Evolutionary conservation across 2,113 vertebrate species (phyloP).

Genomic region (Chelonoidis abingdonii): DNA sequence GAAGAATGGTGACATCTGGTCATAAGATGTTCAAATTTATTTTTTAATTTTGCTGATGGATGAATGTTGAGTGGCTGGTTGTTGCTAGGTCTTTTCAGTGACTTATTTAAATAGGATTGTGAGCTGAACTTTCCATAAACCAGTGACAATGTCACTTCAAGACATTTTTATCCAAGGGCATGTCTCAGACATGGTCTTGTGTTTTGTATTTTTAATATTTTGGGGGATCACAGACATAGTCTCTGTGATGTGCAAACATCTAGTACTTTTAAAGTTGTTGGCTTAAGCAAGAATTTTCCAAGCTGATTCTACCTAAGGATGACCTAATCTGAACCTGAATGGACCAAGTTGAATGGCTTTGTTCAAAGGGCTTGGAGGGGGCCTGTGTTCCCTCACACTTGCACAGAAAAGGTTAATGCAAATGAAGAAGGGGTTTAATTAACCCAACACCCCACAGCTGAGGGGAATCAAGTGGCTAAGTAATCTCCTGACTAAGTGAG

Average conservation of each 20-base stretch:
- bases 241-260: not conserved
- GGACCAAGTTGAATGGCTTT: not conserved
- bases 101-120: not conserved
- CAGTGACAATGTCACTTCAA: not conserved
- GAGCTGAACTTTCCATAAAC: not conserved
- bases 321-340: not conserved
- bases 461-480: not conserved
- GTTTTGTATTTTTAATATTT: not conserved
- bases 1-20: constrained; percentile 8
- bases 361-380: not conserved
- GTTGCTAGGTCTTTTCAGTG: not conserved
- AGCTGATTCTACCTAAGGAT: not conserved
- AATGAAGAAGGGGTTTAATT: not conserved
- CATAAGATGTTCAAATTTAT: not conserved
- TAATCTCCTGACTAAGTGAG: not conserved
- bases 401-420: not conserved
- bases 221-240: not conserved
- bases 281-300: not conserved
- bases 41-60: constrained; percentile 25
- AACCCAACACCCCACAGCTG: not conserved
- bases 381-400: not conserved
- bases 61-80: accelerated
- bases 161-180: not conserved
- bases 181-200: not conserved
- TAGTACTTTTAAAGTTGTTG: not conserved